Evolutionary conservation across 2,888 invertebrate species (phyloP), one percentile per base, ranked within the genome.

Genomic region (Mythimna ferrago): DNA sequence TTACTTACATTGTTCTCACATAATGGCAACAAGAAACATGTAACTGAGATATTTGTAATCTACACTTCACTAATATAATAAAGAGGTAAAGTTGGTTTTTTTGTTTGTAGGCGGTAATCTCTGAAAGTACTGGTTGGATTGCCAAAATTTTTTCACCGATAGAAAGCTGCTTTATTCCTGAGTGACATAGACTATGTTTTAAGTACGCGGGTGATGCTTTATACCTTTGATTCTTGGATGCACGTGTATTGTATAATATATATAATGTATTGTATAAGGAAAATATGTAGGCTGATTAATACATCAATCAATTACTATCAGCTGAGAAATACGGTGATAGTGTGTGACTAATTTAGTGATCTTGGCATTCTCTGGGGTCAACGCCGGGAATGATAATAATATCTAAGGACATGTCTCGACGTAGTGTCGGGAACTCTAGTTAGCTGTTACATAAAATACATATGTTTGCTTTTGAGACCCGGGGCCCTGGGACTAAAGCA

Each of bases 361-460:
- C 72, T 62, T 75, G 57, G 26, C 66, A 71, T 73, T 73, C 74
- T 70, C 19, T 14, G 63, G 54, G 82, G 84, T 84, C 86, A 86
- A 61, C 71, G 72, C 44, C 60, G 44, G 61, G 54, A 38, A 51
- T 7, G 56, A 74, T 48, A 48, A 48, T 48, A 48, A 48, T 80
- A 84, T 68, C 78, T 62, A 9, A 63, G 58, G 69, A 66, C 57
- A 57, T 57, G 80, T 62, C 41, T 67, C 63, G 66, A 35, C n/a
- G 21, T 54, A 16, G n/a, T 44, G 57, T 51, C 48, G 56, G 44
- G 41, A 69, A 67, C 53, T 57, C 54, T 48, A 56, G 56, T 48
- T 76, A 10, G 44, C 41, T 48, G 19, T 2, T 48, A 61, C 51
- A 38, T 67, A 10, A 72, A 78, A 48, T 16, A 48, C 44, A 48